These are phyloP conservation scores for Melanotaenia pygmaea DNA, from an alignment of 2,797 vertebrate species.

Conservation along the genomic window DNA sequence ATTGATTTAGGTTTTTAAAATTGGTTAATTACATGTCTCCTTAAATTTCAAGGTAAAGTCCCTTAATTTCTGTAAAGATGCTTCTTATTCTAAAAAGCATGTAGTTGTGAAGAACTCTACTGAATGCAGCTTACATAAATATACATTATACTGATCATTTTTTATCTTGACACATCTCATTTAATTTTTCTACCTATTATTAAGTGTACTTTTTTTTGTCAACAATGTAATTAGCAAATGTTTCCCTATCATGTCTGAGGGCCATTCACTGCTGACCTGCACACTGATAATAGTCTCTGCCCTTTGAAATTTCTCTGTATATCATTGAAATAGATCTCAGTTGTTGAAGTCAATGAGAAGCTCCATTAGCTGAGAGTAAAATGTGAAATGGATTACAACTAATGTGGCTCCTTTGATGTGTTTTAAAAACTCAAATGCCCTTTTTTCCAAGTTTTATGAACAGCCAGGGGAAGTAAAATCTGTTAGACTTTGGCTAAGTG, in stretches of 20 bases:
- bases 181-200: slow-evolving; percentile 37
- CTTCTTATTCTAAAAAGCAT: too few relatives aligned
- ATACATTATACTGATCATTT: slow-evolving; percentile 8
- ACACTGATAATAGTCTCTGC: slow-evolving; percentile 50
- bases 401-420: slow-evolving; percentile 25
- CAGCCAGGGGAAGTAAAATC: slow-evolving; percentile 40
- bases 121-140: slow-evolving; percentile 8
- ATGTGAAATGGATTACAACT: slow-evolving; percentile 47
- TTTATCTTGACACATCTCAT: slow-evolving; percentile 12
- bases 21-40: not conserved
- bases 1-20: too few relatives aligned
- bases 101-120: too few relatives aligned
- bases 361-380: slow-evolving; percentile 30
- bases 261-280: slow-evolving; percentile 38
- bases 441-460: slow-evolving; percentile 35
- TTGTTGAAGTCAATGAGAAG: slow-evolving; percentile 53
- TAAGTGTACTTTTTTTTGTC: slow-evolving; percentile 49
- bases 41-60: not conserved
- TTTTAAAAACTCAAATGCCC: slow-evolving; percentile 37
- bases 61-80: too few relatives aligned
- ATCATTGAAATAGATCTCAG: slow-evolving; percentile 52
- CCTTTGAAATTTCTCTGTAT: slow-evolving; percentile 52
- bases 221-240: slow-evolving; percentile 59
- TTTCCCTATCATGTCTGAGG: slow-evolving; percentile 50
- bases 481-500: slow-evolving; percentile 55